phyloP scores from a whole-genome alignment of 2,113 vertebrate genomes.

The Athene noctua region DNA sequence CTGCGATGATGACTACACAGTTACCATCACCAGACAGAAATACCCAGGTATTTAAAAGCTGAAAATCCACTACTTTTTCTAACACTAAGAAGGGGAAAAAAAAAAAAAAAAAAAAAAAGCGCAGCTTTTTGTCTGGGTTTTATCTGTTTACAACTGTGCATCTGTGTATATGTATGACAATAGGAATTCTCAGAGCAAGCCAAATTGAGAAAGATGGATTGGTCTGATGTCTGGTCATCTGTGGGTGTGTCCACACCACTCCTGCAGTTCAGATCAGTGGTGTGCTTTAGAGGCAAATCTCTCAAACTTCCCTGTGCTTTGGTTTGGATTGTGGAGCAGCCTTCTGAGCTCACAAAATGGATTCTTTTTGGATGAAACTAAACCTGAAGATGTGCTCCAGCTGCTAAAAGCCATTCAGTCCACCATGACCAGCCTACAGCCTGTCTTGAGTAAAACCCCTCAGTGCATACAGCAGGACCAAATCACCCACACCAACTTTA shows the following conservation, averaged over 20 bases:
- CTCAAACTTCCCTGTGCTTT: not conserved
- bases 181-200: constrained; percentile 45
- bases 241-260: not conserved
- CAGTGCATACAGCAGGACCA: not conserved
- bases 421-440: not conserved
- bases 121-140: not conserved
- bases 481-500: not conserved
- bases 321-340: not conserved
- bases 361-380: not conserved
- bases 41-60: not conserved
- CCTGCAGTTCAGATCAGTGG: not conserved
- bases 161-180: constrained; percentile 47
- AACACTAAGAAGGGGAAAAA: no score
- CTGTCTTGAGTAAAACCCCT: not conserved
- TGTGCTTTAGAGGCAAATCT: not conserved
- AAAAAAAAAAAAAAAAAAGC: no score
- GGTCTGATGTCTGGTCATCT: constrained; percentile 27
- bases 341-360: not conserved
- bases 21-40: not conserved
- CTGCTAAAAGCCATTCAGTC: not conserved
- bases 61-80: not conserved
- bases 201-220: constrained; percentile 45
- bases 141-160: constrained; percentile 26
- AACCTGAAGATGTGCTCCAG: not conserved
- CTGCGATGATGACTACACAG: not conserved